Evolutionary conservation across 2,888 invertebrate genomes (phyloP), one percentile per base, ranked within the genome.

Genomic region (Hypolimnas misippus): DNA sequence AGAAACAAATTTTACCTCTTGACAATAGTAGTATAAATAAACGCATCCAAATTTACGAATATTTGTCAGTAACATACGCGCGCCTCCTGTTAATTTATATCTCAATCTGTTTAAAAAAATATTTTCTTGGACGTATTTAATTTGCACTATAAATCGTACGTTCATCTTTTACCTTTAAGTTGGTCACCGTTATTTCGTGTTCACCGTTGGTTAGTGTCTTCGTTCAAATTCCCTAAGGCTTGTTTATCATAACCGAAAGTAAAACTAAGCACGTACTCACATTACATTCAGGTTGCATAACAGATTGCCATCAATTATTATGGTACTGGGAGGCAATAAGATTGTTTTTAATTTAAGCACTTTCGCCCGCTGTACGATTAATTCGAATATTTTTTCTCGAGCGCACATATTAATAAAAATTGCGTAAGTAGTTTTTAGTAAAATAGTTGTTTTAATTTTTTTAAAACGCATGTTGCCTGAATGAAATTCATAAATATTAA

Each of bases 271-370:
- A 54, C 14, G 46, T 21, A 19, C 46, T 25, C 35, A 35, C 35
- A 49, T 50, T 40, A 57, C 38, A 17, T 50, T 49, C 25, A 2
- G 16, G 38, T 57, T 57, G 38, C 33, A 16, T 50, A 57, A 57
- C 25, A 55, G 3, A 46, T 10, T 29, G 38, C 57, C 57, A 50
- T 50, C 50, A 58, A 52, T 51, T 52, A 58, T 52, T 58, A 52
- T 40, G 33, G 42, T 52, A 40, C 58, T 51, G 8, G 51, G 1
- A 46, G 44, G 44, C 44, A 46, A 46, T 46, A 58, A 19, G 21
- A 21, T 31, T 42, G 33, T 52, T 52, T 50, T 58, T 42, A 58
- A 58, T 52, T 58, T 52, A 42, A 58, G 40, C 51, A 58, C 57
- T 58, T 58, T 58, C 57, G 57, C 57, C 40, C 0, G 10, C 42